Conservation (phyloP, 1,140 invertebrate species). For the Palaemon carinicauda region DNA sequence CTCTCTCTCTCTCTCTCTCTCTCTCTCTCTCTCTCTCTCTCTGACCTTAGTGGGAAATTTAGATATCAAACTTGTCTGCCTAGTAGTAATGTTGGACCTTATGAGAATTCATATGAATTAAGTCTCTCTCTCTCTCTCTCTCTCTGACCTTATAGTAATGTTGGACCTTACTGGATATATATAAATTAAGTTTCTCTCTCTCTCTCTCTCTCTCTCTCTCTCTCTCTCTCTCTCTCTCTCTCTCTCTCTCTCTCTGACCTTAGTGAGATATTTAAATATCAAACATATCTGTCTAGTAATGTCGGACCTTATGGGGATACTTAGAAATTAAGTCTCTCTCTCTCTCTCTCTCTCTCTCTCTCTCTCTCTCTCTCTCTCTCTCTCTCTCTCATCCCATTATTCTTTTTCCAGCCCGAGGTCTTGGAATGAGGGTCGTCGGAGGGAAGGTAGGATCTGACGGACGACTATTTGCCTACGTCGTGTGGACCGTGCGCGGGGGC, state of each 20-base stretch:
- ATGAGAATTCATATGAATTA: not conserved
- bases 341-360: not conserved
- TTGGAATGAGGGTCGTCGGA: conserved; percentile 92
- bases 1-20: not conserved
- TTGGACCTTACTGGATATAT: not conserved
- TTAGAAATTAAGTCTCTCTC: not conserved
- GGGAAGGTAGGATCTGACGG: conserved; percentile 85
- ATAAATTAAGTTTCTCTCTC: not conserved
- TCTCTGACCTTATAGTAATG: not conserved
- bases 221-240: conserved; percentile 4
- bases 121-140: not conserved
- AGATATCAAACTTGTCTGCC: no score
- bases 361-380: conserved; percentile 7
- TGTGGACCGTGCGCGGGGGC: conserved; percentile 88
- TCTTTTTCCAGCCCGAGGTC: conserved; percentile 78
- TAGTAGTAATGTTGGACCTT: no score
- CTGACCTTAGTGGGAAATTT: no score
- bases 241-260: conserved; percentile 11
- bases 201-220: not conserved
- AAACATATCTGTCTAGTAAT: no score
- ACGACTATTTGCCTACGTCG: conserved; percentile 86
- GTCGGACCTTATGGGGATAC: not conserved
- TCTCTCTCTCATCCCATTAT: conserved; percentile 12
- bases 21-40: not conserved
- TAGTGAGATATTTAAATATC: no score